These are phyloP conservation scores for Danaus chrysippus DNA, from an alignment of 2,888 invertebrate species.

Conservation along the genomic window DNA sequence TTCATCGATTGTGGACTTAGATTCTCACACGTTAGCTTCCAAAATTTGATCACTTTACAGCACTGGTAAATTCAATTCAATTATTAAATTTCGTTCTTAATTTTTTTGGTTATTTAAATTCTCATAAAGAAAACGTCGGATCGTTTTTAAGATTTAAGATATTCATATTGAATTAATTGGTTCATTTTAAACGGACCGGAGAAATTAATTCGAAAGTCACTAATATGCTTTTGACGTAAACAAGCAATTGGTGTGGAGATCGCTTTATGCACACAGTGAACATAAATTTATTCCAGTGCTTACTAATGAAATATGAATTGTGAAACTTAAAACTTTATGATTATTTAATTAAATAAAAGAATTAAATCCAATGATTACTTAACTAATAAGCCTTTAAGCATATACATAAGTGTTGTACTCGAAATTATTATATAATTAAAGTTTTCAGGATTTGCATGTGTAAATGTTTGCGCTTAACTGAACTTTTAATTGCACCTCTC, in stretches of 20 bases:
- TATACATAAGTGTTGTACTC: background rate
- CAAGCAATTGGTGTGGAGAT: constrained; percentile 49
- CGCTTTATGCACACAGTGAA: constrained; percentile 38
- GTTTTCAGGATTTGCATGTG: constrained; percentile 1
- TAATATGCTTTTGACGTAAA: constrained; percentile 41
- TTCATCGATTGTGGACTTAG: too few relatives aligned
- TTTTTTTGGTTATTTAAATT: too few relatives aligned
- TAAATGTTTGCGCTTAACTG: background rate
- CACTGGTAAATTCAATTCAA: too few relatives aligned
- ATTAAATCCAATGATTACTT: too few relatives aligned
- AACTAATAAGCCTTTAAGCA: background rate
- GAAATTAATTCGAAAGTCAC: background rate
- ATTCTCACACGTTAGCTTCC: too few relatives aligned
- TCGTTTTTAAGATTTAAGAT: too few relatives aligned
- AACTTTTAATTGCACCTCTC: constrained; percentile 62
- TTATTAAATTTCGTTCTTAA: too few relatives aligned
- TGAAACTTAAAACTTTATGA: background rate
- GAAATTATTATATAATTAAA: background rate
- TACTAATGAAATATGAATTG: background rate
- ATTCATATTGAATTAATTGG: background rate
- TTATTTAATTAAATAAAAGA: too few relatives aligned
- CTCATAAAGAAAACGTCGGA: background rate
- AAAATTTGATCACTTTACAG: too few relatives aligned
- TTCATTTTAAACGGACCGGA: background rate
- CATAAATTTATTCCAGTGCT: constrained; percentile 56